phyloP scores from a whole-genome alignment of 2,797 vertebrate genomes.

The Merluccius polli region DNA sequence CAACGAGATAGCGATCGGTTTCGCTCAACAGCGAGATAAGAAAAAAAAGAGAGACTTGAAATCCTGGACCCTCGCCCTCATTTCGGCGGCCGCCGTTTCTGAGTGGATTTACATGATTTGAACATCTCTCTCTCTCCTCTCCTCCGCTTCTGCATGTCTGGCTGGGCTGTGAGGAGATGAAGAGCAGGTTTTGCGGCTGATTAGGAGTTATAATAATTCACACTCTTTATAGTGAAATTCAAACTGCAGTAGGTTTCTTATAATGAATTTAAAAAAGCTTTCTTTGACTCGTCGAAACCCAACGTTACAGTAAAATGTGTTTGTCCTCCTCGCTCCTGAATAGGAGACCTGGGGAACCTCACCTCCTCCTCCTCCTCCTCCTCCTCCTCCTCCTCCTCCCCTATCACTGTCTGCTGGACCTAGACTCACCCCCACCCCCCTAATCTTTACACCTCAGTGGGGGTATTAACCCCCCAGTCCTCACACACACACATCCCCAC shows the following conservation, averaged over 20 bases:
- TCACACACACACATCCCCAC: conserved; percentile 35
- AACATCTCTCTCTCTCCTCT: too few relatives aligned
- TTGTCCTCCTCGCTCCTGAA: neutral
- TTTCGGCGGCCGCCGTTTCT: conserved; percentile 52
- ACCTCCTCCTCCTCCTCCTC: neutral
- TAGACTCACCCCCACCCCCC: conserved; percentile 27
- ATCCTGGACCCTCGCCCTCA: conserved; percentile 45
- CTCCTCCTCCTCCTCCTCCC: conserved; percentile 12
- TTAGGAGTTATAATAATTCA: conserved; percentile 33
- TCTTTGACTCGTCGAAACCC: too few relatives aligned
- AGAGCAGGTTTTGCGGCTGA: conserved; percentile 38
- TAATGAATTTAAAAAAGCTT: too few relatives aligned
- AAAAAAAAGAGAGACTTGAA: conserved; percentile 48
- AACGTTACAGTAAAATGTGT: neutral
- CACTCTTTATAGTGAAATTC: neutral
- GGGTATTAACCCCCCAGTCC: conserved; percentile 55
- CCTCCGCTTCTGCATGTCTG: conserved; percentile 16
- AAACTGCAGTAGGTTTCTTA: neutral
- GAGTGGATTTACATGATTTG: conserved; percentile 54
- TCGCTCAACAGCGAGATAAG: conserved; percentile 54
- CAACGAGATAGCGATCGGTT: conserved; percentile 47
- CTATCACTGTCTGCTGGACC: conserved; percentile 39
- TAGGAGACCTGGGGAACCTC: neutral
- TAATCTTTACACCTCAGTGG: conserved; percentile 32
- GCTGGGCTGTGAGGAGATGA: conserved; percentile 24